These are phyloP conservation scores for Neocrepidodera transversa DNA, from an alignment of 2,888 invertebrate genomes.

Conservation along the genomic window DNA sequence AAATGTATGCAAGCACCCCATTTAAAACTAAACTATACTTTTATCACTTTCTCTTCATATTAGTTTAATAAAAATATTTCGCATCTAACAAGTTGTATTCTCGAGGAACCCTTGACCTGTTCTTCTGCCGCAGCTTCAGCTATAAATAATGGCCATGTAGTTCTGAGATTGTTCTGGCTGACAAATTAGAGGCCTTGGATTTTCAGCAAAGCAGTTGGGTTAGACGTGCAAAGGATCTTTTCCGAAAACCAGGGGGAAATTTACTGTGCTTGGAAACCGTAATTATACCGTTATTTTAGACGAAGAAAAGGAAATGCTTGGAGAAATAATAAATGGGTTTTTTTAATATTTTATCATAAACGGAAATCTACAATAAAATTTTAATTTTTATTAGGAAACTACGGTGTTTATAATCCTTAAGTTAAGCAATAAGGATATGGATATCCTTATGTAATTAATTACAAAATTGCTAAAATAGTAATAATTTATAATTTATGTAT, in stretches of 20 bases:
- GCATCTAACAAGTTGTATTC: conserved; percentile 4
- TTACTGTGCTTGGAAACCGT: background rate
- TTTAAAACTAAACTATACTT: no score
- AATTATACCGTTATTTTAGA: background rate
- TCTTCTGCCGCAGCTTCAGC: background rate
- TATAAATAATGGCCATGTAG: background rate
- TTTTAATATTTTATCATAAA: no score
- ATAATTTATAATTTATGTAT: no score
- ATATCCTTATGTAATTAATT: no score
- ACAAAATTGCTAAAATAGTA: no score
- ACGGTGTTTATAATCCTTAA: conserved; percentile 4
- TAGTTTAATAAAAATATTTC: no score
- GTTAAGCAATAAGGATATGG: conserved; percentile 18
- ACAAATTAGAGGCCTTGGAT: conserved; percentile 1
- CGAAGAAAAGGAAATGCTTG: no score
- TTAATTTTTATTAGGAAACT: conserved; percentile 5
- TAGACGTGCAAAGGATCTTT: background rate
- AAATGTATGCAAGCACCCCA: no score
- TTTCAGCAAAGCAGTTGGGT: background rate
- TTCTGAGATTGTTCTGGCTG: background rate
- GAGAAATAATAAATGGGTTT: no score
- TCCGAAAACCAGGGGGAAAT: background rate
- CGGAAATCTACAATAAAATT: no score
- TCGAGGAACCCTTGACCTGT: background rate
- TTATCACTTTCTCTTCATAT: no score